Percentiles rank a stretch among this genome's conserved stretches.
phyloP scores from a whole-genome alignment of 2,113 vertebrate genomes.

The Etheostoma spectabile region DNA sequence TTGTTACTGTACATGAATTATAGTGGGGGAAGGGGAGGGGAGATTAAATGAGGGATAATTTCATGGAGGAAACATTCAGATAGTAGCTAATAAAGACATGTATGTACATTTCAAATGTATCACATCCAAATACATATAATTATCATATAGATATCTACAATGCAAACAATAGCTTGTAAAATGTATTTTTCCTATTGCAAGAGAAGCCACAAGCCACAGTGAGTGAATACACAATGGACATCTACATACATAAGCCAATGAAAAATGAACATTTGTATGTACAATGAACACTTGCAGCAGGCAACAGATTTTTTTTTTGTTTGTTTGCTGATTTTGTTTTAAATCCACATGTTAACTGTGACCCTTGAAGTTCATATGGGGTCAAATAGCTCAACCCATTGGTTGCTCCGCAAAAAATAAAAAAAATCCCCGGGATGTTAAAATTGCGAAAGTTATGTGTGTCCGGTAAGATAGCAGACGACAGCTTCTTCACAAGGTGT shows the following conservation, averaged over 20 bases:
- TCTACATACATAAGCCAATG: slow-evolving; percentile 75
- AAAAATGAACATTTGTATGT: slow-evolving; percentile 70
- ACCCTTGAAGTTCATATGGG: slow-evolving; percentile 32
- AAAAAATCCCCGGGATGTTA: slow-evolving; percentile 15
- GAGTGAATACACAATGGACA: slow-evolving; percentile 75
- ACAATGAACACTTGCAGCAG: slow-evolving; percentile 74
- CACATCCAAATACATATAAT: slow-evolving; percentile 76
- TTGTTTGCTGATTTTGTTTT: slow-evolving; percentile 30
- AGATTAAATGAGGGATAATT: slow-evolving; percentile 37
- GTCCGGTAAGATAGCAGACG: slow-evolving; percentile 28
- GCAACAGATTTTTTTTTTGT: slow-evolving; percentile 40
- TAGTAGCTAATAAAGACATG: slow-evolving; percentile 80
- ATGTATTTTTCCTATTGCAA: slow-evolving; percentile 68
- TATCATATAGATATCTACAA: slow-evolving; percentile 79
- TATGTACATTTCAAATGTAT: slow-evolving; percentile 83
- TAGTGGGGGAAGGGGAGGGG: slow-evolving; percentile 13
- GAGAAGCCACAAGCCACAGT: slow-evolving; percentile 81
- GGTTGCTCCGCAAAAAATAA: slow-evolving; percentile 12
- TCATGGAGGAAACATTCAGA: slow-evolving; percentile 69
- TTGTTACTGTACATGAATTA: slow-evolving; percentile 76
- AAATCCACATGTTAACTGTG: slow-evolving; percentile 24
- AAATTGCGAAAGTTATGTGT: slow-evolving; percentile 53
- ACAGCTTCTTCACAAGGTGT: slow-evolving; percentile 42
- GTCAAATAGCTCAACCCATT: slow-evolving; percentile 35
- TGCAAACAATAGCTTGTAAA: slow-evolving; percentile 74